Evolutionary conservation across 2,113 vertebrate species (phyloP), one percentile per base, ranked within the genome.

Genomic region (Sinocyclocheilus anshuiensis): DNA sequence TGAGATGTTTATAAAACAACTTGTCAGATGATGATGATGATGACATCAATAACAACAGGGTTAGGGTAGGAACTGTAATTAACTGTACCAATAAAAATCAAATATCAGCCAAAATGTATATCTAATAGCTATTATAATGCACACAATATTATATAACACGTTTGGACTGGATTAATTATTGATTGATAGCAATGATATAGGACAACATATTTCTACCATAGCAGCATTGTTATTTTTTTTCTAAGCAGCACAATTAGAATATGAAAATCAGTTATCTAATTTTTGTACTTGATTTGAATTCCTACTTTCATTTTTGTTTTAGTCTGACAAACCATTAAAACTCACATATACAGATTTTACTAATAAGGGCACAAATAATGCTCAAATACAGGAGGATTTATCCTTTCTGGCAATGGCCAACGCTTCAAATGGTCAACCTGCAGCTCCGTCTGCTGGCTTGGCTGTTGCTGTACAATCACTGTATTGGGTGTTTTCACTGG

Each of bases 361-460:
- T 24, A n/a, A 45, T 22, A 75, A 15, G 12, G 72, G 18, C 26
- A 78, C 10, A 59, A 36, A 57, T 12, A 57, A 3, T 6, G 53
- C 24, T 78, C 2, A 78, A 22, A 20, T 55, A 72, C 11, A 59
- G 18, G 4, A 57, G 33, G 50, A 36, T 59, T 33, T 13, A 33
- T 16, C 8, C 26, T 55, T 57, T 42, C 10, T 69, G 29, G 16
- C 29, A 59, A 22, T 22, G 18, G 6, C 7, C 18, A 33, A 20
- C 2, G 6, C 33, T 11, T 77, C 33, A 29, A 67, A 45, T 48
- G 6, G 24, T 29, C 0, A 2, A 0, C n/a, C 80, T 48, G 42
- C 42, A 82, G 16, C 61, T 50, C 80, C 61, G 69, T 15, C 80
- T 82, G 61, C 59, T 67, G 80, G 80, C 42, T 26, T 50, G 61